These are phyloP conservation scores for Peromyscus maniculatus DNA, from an alignment of 2,113 vertebrate genomes.

Conservation along the genomic window DNA sequence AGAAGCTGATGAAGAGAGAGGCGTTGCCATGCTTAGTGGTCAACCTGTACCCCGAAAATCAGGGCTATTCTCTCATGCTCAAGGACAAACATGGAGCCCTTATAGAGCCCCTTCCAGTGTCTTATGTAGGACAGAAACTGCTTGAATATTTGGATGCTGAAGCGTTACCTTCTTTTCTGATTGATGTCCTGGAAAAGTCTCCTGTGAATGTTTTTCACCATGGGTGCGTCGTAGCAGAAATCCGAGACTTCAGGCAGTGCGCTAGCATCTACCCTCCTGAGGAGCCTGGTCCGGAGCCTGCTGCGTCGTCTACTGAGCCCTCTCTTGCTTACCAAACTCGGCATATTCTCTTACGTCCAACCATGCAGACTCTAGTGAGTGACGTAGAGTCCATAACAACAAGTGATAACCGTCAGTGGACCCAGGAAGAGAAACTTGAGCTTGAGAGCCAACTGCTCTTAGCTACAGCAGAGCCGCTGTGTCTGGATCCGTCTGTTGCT, in stretches of 20 bases:
- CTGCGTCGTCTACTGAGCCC: conserved; percentile 68
- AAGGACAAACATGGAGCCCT: conserved; percentile 93
- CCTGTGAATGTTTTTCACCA: conserved; percentile 96
- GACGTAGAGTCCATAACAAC: conserved; percentile 95
- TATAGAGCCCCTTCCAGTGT: conserved; percentile 94
- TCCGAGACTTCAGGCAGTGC: conserved; percentile 95
- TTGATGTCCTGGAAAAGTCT: conserved; percentile 95
- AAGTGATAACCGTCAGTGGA: conserved; percentile 94
- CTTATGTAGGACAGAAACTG: conserved; percentile 93
- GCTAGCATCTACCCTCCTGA: conserved; percentile 82
- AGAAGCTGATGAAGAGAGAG: conserved; percentile 96
- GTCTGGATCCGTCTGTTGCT: conserved; percentile 95
- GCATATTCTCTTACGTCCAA: conserved; percentile 94
- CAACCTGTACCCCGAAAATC: conserved; percentile 94
- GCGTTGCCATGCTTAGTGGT: conserved; percentile 94
- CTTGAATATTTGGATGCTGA: conserved; percentile 96
- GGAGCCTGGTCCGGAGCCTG: conserved; percentile 79
- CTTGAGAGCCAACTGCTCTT: conserved; percentile 96
- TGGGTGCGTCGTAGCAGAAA: conserved; percentile 96
- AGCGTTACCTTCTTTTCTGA: conserved; percentile 94
- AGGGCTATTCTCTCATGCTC: conserved; percentile 97
- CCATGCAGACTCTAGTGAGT: conserved; percentile 95
- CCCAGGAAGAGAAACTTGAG: conserved; percentile 95
- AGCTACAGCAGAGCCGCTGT: conserved; percentile 96
- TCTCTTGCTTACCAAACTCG: conserved; percentile 90